These are phyloP conservation scores for Centroberyx gerrardi DNA, from an alignment of 2,797 vertebrate genomes.

Conservation along the genomic window DNA sequence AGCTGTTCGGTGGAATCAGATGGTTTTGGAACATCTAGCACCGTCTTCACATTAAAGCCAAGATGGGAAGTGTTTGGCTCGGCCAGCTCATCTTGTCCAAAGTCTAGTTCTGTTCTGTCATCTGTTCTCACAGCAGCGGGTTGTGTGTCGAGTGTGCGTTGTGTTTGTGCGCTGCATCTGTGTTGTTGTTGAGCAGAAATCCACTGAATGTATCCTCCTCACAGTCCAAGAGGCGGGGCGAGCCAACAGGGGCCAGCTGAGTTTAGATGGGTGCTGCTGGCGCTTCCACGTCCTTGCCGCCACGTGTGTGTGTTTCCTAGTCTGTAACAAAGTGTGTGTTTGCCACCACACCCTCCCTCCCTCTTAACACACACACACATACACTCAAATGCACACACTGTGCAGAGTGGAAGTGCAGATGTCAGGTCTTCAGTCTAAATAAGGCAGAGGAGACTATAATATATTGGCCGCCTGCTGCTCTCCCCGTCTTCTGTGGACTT, in stretches of 20 bases:
- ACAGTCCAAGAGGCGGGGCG: constrained; percentile 91
- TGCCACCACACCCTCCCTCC: constrained; percentile 41
- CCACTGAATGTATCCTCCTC: constrained; percentile 94
- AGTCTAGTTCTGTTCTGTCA: constrained; percentile 1
- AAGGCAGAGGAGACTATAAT: constrained; percentile 87
- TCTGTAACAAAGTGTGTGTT: constrained; percentile 26
- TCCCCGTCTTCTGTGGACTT: constrained; percentile 96
- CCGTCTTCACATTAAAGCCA: background rate
- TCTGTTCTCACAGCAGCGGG: constrained; percentile 40
- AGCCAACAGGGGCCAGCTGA: constrained; percentile 84
- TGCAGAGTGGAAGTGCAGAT: constrained; percentile 74
- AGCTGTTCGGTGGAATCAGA: constrained; percentile 20
- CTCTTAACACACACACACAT: constrained; percentile 47
- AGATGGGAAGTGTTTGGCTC: background rate
- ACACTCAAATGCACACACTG: constrained; percentile 23
- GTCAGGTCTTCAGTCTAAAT: constrained; percentile 85
- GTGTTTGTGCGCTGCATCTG: constrained; percentile 76
- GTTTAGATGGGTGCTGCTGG: constrained; percentile 82
- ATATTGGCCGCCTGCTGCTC: constrained; percentile 86
- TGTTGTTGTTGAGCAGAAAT: constrained; percentile 75
- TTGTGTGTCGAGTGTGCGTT: constrained; percentile 36
- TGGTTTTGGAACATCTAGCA: constrained; percentile 23
- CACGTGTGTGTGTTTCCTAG: constrained; percentile 37
- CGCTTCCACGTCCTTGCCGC: constrained; percentile 56
- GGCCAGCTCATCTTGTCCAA: background rate